These are phyloP conservation scores for Ooceraea biroi DNA, from an alignment of 1,140 invertebrate species.

Conservation along the genomic window DNA sequence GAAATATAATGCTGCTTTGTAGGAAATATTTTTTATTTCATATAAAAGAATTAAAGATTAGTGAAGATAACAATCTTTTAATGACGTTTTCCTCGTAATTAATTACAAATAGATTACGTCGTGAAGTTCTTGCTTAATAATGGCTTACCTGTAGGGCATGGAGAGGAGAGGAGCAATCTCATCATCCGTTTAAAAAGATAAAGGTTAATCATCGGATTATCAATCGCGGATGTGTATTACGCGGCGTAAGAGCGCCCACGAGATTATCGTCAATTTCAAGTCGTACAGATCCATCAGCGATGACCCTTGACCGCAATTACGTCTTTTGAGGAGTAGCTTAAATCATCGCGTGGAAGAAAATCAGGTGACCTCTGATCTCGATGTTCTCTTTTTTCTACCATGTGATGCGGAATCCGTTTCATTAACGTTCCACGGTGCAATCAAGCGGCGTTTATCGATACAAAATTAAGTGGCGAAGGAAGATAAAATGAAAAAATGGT, in stretches of 20 bases:
- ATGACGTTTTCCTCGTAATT: neutral
- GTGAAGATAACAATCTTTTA: neutral
- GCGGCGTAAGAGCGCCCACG: neutral
- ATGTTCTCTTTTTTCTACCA: constrained; percentile 4
- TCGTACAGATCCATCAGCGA: constrained; percentile 29
- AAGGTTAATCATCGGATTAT: constrained; percentile 40
- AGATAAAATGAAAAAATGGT: neutral
- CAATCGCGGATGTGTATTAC: constrained; percentile 22
- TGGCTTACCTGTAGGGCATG: neutral
- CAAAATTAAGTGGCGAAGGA: constrained; percentile 32
- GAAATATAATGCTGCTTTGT: neutral
- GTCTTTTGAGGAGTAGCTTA: constrained; percentile 7
- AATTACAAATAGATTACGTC: neutral
- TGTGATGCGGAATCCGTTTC: constrained; percentile 13
- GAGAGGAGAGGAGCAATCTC: neutral
- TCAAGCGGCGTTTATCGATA: constrained; percentile 18
- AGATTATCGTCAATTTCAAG: constrained; percentile 41
- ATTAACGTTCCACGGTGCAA: constrained; percentile 11
- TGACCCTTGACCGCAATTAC: constrained; percentile 47
- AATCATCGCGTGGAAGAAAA: constrained; percentile 28
- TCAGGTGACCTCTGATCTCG: constrained; percentile 57
- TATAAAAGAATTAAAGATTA: too few relatives aligned
- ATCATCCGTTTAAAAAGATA: constrained; percentile 28
- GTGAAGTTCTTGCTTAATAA: constrained; percentile 10
- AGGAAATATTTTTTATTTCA: neutral